Evolutionary conservation across 1,140 invertebrate species (phyloP).

Genomic region (Maconellicoccus hirsutus): DNA sequence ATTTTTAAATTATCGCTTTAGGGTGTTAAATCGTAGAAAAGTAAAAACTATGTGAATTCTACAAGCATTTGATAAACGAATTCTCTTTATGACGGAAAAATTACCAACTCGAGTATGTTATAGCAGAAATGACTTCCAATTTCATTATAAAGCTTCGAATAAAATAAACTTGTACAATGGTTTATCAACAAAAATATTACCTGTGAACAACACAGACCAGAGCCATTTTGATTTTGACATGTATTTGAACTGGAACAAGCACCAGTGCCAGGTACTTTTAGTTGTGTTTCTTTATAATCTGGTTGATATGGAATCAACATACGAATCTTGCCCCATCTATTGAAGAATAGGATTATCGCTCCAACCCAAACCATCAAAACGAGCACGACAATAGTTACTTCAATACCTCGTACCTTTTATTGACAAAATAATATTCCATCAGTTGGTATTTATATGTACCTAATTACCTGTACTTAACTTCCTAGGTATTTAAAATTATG

Average conservation of each 20-base stretch:
- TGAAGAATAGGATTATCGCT: slow-evolving; percentile 66
- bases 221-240: slow-evolving; percentile 29
- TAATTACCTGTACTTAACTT: no score
- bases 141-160: no score
- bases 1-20: no score
- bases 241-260: slow-evolving; percentile 27
- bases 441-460: no score
- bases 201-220: slow-evolving; percentile 30
- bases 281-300: slow-evolving; percentile 37
- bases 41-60: no score
- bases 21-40: no score
- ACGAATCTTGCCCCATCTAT: slow-evolving; percentile 75
- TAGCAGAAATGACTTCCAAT: no score
- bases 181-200: slow-evolving; percentile 25
- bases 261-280: slow-evolving; percentile 31
- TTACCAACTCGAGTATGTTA: no score
- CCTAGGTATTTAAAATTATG: no score
- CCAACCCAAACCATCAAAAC: slow-evolving; percentile 64
- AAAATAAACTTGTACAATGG: neutral
- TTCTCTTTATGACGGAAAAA: no score
- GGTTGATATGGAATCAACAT: slow-evolving; percentile 75
- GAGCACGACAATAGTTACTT: slow-evolving; percentile 59
- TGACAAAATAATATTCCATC: neutral
- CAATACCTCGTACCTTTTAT: slow-evolving; percentile 50
- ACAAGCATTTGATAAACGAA: no score